A percentile compares a stretch with the other conserved stretches of the same genome.
Conservation (phyloP, 2,888 invertebrate genomes). For the Macrophya alboannulata region DNA sequence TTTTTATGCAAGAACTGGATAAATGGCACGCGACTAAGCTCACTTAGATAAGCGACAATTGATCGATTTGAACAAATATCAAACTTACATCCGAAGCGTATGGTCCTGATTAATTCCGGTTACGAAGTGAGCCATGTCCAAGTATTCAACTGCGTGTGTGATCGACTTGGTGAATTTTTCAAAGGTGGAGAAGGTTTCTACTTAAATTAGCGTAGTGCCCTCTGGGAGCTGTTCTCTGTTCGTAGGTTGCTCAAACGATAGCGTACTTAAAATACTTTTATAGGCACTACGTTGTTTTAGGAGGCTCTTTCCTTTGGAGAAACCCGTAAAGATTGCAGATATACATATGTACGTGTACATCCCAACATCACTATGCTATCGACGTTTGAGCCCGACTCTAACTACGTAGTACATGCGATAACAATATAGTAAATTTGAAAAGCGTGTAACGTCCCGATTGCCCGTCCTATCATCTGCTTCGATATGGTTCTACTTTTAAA, state of each 20-base stretch:
- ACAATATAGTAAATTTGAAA: conserved; percentile 13
- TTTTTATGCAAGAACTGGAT: too few relatives aligned
- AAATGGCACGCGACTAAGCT: background rate
- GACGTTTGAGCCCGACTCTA: conserved; percentile 34
- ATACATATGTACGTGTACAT: background rate
- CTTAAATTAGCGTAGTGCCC: conserved; percentile 47
- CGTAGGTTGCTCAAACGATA: conserved; percentile 38
- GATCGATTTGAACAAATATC: background rate
- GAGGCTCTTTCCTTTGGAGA: conserved; percentile 22
- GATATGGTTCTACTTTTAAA: conserved; percentile 2
- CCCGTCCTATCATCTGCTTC: background rate
- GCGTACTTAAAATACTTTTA: conserved; percentile 29
- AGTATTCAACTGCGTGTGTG: conserved; percentile 1
- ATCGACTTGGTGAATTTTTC: background rate
- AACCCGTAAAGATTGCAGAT: conserved; percentile 42
- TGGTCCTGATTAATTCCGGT: background rate
- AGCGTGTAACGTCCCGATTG: background rate
- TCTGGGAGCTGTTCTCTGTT: conserved; percentile 31
- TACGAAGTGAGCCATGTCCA: background rate
- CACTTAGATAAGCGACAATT: background rate
- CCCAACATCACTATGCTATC: conserved; percentile 19
- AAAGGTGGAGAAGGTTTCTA: conserved; percentile 29
- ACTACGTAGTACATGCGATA: conserved; percentile 20
- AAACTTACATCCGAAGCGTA: background rate
- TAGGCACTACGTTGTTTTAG: conserved; percentile 52